Percentiles rank a stretch among this genome's conserved stretches.
Conservation (phyloP, 2,888 invertebrate genomes). For the Ashinkailepas kermadecensis region DNA sequence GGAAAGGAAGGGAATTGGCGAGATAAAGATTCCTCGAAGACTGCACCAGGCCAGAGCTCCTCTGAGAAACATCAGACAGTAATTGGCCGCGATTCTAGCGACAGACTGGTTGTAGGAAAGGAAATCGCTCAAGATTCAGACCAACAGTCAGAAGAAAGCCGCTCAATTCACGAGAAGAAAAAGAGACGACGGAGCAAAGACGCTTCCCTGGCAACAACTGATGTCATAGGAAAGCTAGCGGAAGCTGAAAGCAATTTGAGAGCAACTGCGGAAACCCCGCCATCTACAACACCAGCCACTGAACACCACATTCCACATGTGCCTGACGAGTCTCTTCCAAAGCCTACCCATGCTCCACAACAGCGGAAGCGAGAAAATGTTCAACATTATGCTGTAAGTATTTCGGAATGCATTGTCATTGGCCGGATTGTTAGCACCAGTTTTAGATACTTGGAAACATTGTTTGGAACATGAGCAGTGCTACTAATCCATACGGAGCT, state of each 20-base stretch:
- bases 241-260: too few relatives aligned
- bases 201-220: not conserved
- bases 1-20: too few relatives aligned
- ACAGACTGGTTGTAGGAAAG: not conserved
- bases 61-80: not conserved
- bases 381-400: constrained; percentile 22
- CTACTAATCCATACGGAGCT: too few relatives aligned
- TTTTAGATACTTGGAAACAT: not conserved
- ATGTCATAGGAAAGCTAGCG: not conserved
- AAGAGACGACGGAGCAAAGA: not conserved
- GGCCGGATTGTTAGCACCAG: too few relatives aligned
- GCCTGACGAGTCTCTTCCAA: not conserved
- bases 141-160: too few relatives aligned
- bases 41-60: too few relatives aligned
- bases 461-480: not conserved
- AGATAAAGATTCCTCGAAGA: too few relatives aligned
- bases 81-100: constrained; percentile 26
- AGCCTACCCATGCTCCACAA: constrained; percentile 8
- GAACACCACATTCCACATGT: too few relatives aligned
- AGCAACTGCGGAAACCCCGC: too few relatives aligned
- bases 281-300: too few relatives aligned
- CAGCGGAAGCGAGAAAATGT: constrained; percentile 20
- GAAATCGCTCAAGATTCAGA: too few relatives aligned
- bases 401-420: too few relatives aligned
- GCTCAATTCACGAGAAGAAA: not conserved